A percentile compares a stretch with the other conserved stretches of the same genome.
These are phyloP conservation scores for Chionoecetes opilio DNA, from an alignment of 1,140 invertebrate species.

Conservation along the genomic window DNA sequence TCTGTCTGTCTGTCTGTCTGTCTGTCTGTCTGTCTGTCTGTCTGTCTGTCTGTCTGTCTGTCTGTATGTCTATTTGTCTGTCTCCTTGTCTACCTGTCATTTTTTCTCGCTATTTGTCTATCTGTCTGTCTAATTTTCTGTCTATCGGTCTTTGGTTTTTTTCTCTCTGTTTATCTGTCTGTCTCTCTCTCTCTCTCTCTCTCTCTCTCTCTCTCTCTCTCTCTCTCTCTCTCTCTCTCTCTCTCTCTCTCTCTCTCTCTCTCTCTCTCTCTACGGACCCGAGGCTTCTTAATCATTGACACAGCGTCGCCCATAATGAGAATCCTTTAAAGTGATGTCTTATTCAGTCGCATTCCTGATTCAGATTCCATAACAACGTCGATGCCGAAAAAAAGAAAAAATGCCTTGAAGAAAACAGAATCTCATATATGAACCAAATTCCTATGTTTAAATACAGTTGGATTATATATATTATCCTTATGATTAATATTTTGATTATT, in stretches of 20 bases:
- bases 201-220: constrained; percentile 24
- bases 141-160: not conserved
- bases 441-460: too few species aligned
- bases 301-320: not conserved
- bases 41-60: not conserved
- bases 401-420: too few species aligned
- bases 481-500: too few species aligned
- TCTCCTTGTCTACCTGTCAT: constrained; percentile 23
- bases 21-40: not conserved
- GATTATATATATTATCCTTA: too few species aligned
- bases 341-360: not conserved
- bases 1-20: not conserved
- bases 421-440: too few species aligned
- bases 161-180: not conserved
- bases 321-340: not conserved
- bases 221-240: constrained; percentile 39
- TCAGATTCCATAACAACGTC: not conserved
- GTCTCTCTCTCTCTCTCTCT: not conserved
- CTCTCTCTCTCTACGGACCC: constrained; percentile 4
- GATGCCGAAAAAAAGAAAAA: not conserved
- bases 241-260: constrained; percentile 48
- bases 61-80: not conserved
- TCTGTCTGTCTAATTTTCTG: not conserved
- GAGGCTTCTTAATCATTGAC: not conserved
- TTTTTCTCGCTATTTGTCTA: not conserved